Evolutionary conservation across 1,140 invertebrate genomes (phyloP).

Genomic region (Cydia pomonella): DNA sequence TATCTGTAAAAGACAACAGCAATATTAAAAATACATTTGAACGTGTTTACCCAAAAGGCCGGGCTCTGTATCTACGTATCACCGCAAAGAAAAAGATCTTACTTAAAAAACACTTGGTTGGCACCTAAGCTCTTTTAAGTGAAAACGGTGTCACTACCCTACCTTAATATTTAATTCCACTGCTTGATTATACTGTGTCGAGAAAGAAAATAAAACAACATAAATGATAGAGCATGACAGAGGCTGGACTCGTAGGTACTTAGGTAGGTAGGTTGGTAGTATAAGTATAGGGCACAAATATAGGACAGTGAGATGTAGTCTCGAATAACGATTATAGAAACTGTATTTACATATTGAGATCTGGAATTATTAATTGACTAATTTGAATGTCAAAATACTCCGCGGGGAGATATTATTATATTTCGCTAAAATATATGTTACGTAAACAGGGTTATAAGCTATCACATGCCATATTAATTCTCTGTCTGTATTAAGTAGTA

Average conservation of each 20-base stretch:
- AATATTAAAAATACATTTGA: constrained; percentile 18
- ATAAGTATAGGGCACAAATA: not conserved
- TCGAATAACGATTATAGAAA: too few species aligned
- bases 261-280: too few species aligned
- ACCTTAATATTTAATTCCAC: not conserved
- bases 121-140: not conserved
- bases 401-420: too few species aligned
- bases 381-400: too few species aligned
- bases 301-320: not conserved
- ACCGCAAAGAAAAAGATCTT: constrained; percentile 1
- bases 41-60: constrained; percentile 5
- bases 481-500: too few species aligned
- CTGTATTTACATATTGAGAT: too few species aligned
- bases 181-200: constrained; percentile 3
- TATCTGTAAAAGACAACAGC: constrained; percentile 5
- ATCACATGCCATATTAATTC: too few species aligned
- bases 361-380: too few species aligned
- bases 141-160: not conserved
- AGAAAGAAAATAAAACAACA: constrained; percentile 10
- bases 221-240: not conserved
- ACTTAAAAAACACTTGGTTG: not conserved
- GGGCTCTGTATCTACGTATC: not conserved
- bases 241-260: not conserved
- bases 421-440: too few species aligned
- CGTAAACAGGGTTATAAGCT: too few species aligned